These are phyloP conservation scores for Dermatemys mawii DNA, from an alignment of 2,113 vertebrate species.

Conservation along the genomic window DNA sequence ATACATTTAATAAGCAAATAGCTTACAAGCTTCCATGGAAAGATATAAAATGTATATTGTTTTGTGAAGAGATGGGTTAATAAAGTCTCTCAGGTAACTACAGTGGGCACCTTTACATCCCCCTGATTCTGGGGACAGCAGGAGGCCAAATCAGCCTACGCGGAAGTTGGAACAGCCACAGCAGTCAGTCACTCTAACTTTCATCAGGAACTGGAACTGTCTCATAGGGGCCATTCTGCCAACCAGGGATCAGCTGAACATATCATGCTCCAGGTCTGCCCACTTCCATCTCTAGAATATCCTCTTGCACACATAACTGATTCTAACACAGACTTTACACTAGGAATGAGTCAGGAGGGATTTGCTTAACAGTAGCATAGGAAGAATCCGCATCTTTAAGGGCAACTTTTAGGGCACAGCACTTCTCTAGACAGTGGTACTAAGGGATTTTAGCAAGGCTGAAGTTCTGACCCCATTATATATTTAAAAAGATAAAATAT, in stretches of 20 bases:
- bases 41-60: not conserved
- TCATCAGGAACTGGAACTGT: not conserved
- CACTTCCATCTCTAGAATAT: fast-evolving
- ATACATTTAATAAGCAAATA: not conserved
- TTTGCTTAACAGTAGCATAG: not conserved
- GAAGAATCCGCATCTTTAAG: not conserved
- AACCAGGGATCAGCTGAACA: not conserved
- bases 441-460: not conserved
- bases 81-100: not conserved
- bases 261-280: fast-evolving
- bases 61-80: not conserved
- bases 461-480: not conserved
- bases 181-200: not conserved
- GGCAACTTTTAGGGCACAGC: not conserved
- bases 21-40: not conserved
- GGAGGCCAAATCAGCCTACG: not conserved
- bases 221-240: not conserved
- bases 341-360: not conserved
- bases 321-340: not conserved
- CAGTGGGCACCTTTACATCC: not conserved
- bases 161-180: not conserved
- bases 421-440: not conserved
- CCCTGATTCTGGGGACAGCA: not conserved
- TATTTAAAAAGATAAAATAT: not conserved
- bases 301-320: not conserved